Base-by-base conservation (phyloP, 2,113 vertebrate species). In the Carassius carassius region DNA sequence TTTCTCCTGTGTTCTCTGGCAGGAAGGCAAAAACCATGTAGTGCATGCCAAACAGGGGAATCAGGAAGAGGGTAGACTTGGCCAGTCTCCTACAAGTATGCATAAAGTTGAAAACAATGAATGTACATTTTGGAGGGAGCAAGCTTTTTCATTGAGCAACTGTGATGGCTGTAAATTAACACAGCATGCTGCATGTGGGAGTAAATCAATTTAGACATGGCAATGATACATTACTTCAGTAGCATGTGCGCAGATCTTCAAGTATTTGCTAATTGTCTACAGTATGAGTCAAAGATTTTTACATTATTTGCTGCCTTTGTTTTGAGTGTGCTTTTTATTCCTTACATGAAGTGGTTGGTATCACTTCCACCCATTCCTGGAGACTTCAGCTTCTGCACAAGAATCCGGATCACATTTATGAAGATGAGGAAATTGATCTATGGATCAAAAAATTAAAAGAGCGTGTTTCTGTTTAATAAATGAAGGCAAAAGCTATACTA, bases 11-110 rank as follows among this genome's bases (percentile, higher is more conserved):
- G 0, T 94, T 95, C 74, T 97, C 97, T 0, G 97, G 97, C 88
- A 97, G 95, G 89, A 99, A 97, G 85, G 96, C 97, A 0, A 99
- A 99, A 78, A 99, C 88, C 47, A 97, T 96, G 89, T 99, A 99
- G 92, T 99, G 97, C 84, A 97, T 92, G 81, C 98, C 98, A 41
- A 99, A 99, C 82, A 99, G 95, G 35, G 98, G 98, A 79, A 99
- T 98, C 83, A 99, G 96, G 86, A 99, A 95, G 21, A 99, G 95
- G 0, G 97, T 99, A 83, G 98, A 99, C 89, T 98, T 98, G 56
- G 97, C 96, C 92, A 99, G 92, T 80, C 96, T 96, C 96, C 98
- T 99, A 88, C 51, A 81, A 10, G 74, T 29, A 56, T 19, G 78
- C 37, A 83, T 17, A 78, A 65, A 79, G 37, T 72, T 17, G 6